These are phyloP conservation scores for Idaea biselata DNA, from an alignment of 2,888 invertebrate genomes.

Conservation along the genomic window DNA sequence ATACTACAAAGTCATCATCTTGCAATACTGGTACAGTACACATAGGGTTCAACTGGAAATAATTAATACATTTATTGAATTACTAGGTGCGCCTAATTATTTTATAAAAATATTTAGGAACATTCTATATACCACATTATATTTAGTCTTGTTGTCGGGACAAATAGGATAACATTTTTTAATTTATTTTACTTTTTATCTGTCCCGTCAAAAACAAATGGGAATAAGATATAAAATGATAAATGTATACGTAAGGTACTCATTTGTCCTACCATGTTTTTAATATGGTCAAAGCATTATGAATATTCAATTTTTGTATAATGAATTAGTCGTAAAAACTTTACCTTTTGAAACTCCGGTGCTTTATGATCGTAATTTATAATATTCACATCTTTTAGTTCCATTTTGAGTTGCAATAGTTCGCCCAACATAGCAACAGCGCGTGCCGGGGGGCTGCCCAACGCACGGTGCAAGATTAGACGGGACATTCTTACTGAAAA, in stretches of 20 bases:
- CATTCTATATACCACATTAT: too few species aligned
- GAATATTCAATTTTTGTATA: neutral
- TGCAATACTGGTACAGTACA: constrained; percentile 40
- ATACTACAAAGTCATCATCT: constrained; percentile 39
- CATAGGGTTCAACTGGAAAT: constrained; percentile 47
- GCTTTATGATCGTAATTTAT: constrained; percentile 36
- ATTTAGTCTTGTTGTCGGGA: too few species aligned
- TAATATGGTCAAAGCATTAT: neutral
- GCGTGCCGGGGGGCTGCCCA: constrained; percentile 46
- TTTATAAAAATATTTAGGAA: too few species aligned
- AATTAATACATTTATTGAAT: constrained; percentile 4
- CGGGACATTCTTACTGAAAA: constrained; percentile 31
- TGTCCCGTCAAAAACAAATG: too few species aligned
- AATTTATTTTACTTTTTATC: too few species aligned
- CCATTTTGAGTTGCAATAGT: constrained; percentile 35
- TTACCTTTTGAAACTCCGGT: constrained; percentile 41
- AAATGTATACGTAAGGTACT: too few species aligned
- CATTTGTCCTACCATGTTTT: too few species aligned
- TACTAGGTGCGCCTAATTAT: too few species aligned
- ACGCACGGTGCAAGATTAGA: constrained; percentile 38
- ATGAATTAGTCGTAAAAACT: neutral
- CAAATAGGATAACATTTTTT: too few species aligned
- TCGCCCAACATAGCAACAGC: constrained; percentile 46
- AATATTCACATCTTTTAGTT: constrained; percentile 40
- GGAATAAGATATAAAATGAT: too few species aligned